phyloP scores from a whole-genome alignment of 2,888 invertebrate species.

The Melanostoma mellinum region DNA sequence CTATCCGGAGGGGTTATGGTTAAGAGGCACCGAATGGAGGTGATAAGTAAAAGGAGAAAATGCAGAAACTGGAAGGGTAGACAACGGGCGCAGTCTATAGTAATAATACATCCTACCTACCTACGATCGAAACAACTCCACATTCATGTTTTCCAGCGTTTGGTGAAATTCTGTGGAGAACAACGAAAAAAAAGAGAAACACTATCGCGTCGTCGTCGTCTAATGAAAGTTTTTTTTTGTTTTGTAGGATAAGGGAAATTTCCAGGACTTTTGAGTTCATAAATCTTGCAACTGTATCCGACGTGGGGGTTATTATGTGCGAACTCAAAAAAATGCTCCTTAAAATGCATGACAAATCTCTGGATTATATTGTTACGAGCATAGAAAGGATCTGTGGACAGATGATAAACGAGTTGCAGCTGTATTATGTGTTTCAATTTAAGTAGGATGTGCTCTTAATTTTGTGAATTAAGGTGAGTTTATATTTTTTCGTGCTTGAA shows the following conservation, averaged over 20 bases:
- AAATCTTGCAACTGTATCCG: conserved; percentile 16
- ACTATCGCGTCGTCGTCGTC: conserved; percentile 13
- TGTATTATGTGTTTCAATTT: no score
- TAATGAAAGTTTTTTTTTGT: conserved; percentile 18
- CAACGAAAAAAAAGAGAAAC: conserved; percentile 9
- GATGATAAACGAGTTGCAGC: conserved; percentile 1
- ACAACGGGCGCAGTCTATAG: neutral
- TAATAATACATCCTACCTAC: neutral
- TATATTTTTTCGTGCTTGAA: no score
- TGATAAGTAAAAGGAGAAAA: conserved; percentile 48
- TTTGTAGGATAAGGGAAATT: neutral
- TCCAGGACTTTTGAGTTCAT: conserved; percentile 17
- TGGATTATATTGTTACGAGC: neutral
- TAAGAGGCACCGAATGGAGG: conserved; percentile 32
- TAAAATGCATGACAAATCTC: conserved; percentile 26
- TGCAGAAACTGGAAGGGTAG: neutral
- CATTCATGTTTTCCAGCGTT: neutral
- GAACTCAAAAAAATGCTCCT: neutral
- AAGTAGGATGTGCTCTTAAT: no score
- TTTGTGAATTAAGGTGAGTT: no score
- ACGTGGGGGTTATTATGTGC: conserved; percentile 29
- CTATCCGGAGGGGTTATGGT: conserved; percentile 26
- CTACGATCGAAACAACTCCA: neutral
- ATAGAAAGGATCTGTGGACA: neutral
- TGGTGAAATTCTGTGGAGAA: neutral